Percentiles rank a stretch among this genome's conserved stretches.
These are phyloP conservation scores for Oryzias woworae DNA, from an alignment of 2,113 vertebrate species.

Conservation along the genomic window DNA sequence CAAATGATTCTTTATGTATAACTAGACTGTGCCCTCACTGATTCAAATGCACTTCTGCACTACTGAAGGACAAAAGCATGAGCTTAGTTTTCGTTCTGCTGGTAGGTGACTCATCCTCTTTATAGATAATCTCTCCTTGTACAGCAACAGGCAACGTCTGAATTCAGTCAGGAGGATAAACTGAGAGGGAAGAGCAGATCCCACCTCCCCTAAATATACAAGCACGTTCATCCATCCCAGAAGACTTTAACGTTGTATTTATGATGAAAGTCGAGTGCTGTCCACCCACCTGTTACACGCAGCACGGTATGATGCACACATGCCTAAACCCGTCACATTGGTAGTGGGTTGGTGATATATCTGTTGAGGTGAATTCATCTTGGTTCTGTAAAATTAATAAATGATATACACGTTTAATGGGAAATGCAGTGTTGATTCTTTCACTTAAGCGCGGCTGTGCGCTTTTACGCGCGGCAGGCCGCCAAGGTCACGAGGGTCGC, in stretches of 20 bases:
- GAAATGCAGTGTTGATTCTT: background rate
- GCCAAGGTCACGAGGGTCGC: conserved; percentile 41
- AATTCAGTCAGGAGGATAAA: conserved; percentile 54
- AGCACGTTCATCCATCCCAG: conserved; percentile 10
- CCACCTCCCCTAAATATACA: conserved; percentile 17
- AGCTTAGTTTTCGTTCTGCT: conserved; percentile 17
- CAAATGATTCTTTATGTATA: background rate
- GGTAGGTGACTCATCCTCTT: conserved; percentile 41
- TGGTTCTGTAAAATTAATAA: background rate
- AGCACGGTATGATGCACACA: background rate
- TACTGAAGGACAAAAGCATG: background rate
- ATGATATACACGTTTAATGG: background rate
- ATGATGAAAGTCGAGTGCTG: background rate
- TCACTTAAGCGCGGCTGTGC: conserved; percentile 1
- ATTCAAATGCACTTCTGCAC: background rate
- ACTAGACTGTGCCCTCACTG: background rate
- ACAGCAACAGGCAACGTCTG: conserved; percentile 43
- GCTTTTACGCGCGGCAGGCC: conserved; percentile 48
- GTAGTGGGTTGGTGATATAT: background rate
- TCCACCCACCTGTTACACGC: conserved; percentile 5
- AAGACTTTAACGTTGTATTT: background rate
- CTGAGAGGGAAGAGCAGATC: conserved; percentile 34
- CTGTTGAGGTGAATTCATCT: background rate
- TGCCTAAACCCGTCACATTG: background rate
- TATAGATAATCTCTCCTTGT: conserved; percentile 34